Conservation (phyloP, 2,113 vertebrate species). For the Atlantisia rogersi region DNA sequence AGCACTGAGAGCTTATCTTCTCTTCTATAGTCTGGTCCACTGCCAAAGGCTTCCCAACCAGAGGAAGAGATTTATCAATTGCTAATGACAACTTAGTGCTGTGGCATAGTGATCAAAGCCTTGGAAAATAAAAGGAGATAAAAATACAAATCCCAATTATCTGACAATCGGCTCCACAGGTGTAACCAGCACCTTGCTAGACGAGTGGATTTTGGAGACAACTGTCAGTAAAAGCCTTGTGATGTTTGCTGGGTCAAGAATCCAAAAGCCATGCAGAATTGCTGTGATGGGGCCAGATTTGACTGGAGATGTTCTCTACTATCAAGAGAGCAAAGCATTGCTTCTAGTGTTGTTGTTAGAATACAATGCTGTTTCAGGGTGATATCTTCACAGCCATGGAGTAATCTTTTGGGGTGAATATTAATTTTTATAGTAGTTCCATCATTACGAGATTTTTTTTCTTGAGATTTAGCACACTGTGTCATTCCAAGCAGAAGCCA, state of each 20-base stretch:
- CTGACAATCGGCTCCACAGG: not conserved
- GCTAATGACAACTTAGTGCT: not conserved
- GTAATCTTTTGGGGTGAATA: not conserved
- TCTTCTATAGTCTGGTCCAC: not conserved
- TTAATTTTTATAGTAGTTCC: not conserved
- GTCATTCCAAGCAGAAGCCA: not conserved
- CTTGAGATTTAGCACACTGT: not conserved
- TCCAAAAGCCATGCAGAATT: not conserved
- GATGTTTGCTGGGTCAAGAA: not conserved
- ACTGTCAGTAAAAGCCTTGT: not conserved
- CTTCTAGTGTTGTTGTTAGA: not conserved
- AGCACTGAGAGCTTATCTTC: not conserved
- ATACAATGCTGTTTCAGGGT: not conserved
- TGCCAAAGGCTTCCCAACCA: not conserved
- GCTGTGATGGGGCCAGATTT: not conserved
- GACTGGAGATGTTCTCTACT: not conserved
- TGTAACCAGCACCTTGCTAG: not conserved
- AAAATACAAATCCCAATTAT: not conserved
- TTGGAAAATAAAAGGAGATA: not conserved
- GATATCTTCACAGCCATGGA: not conserved
- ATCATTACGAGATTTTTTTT: not conserved
- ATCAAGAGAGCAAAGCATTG: not conserved
- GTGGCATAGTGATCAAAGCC: not conserved
- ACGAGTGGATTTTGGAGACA: not conserved
- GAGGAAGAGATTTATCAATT: not conserved